Base-by-base conservation (phyloP, 2,888 invertebrate species). In the Odontothrips loti region DNA sequence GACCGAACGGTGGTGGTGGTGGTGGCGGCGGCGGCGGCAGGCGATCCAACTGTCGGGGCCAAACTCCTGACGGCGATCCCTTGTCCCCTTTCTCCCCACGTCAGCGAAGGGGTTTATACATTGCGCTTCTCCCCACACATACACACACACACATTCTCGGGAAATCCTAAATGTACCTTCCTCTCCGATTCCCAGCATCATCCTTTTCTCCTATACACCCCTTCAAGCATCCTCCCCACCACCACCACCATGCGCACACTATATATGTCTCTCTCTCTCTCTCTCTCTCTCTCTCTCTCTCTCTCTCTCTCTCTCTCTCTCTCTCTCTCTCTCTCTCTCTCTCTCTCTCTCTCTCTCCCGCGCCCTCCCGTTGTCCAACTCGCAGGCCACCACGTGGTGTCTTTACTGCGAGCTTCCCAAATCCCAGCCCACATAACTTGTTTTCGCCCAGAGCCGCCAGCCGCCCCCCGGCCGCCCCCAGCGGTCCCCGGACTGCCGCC, bases 371-470 rank as follows among this genome's bases (percentile, higher is more conserved):
- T 51, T 20, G 51, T 20, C 58, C 58, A n/a, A 58, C n/a, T n/a
- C 34, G 34, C 34, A 43, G 34, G 34, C 34, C 34, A 43, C 34
- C 2, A n/a, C 27, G 68, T 75, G n/a, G 68, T 75, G 68, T 75
- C 68, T 75, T 75, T 27, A 75, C 68, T 23, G 68, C 68, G 27
- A 75, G 68, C 68, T 75, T 23, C 68, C 68, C n/a, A 75, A 75
- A 27, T 27, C 68, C 68, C 23, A 27, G 23, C 23, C 68, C 68
- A 27, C 68, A 75, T 75, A 75, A 75, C 68, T 75, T 75, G 68
- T 75, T 75, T 27, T 27, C n/a, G 20, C 68, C 68, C 27, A 58
- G 58, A 58, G 20, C 20, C 58, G 6, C 58, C 58, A 0, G 6
- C 58, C 58, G 20, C 20, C 58, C 58, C 48, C 34, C 34, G 34